Conservation (phyloP, 2,888 invertebrate genomes). For the Cyrtodaria siliqua region DNA sequence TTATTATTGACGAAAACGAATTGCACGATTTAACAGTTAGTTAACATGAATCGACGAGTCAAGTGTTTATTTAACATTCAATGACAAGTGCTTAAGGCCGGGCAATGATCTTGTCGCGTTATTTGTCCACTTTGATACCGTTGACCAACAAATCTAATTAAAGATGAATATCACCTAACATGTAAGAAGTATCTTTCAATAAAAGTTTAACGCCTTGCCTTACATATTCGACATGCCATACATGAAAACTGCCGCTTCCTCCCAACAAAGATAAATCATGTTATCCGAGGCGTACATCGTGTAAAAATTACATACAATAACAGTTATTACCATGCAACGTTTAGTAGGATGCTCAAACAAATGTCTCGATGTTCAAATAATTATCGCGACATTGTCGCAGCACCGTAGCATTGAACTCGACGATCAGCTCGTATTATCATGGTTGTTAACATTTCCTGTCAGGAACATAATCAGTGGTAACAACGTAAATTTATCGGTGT, state of each 20-base stretch:
- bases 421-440: conserved; percentile 37
- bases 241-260: conserved; percentile 38
- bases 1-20: too few relatives aligned
- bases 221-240: conserved; percentile 27
- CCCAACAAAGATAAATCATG: conserved; percentile 27
- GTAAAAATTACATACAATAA: conserved; percentile 35
- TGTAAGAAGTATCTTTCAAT: not conserved
- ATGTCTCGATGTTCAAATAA: conserved; percentile 41
- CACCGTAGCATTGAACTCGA: conserved; percentile 33
- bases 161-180: not conserved
- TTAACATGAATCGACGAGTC: too few relatives aligned
- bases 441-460: conserved; percentile 61
- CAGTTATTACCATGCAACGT: conserved; percentile 21
- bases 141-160: not conserved
- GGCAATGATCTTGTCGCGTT: too few relatives aligned
- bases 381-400: conserved; percentile 19
- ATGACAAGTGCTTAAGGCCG: too few relatives aligned
- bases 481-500: conserved; percentile 50
- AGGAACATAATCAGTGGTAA: conserved; percentile 40
- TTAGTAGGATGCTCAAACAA: conserved; percentile 20
- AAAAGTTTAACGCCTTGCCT: conserved; percentile 27
- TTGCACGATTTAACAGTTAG: too few relatives aligned
- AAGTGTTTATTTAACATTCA: too few relatives aligned
- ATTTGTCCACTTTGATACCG: not conserved
- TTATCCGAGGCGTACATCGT: conserved; percentile 20